These are phyloP conservation scores for Fissipunctia ypsillon DNA, from an alignment of 2,888 invertebrate species.

Conservation along the genomic window DNA sequence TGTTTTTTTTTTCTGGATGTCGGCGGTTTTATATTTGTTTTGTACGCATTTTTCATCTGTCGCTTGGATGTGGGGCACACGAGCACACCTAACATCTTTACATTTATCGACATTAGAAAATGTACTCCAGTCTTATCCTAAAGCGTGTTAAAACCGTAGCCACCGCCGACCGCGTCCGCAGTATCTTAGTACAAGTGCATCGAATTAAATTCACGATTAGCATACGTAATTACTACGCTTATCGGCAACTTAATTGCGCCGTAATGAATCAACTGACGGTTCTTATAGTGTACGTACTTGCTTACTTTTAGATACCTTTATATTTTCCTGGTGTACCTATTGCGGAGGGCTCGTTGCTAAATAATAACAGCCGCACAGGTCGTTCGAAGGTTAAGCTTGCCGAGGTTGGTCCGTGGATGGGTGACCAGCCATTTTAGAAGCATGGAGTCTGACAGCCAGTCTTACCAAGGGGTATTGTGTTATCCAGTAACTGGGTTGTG, in stretches of 20 bases:
- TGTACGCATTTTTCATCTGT: background rate
- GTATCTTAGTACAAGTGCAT: slow-evolving; percentile 77
- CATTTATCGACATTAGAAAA: background rate
- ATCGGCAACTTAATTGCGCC: slow-evolving; percentile 87
- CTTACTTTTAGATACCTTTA: slow-evolving; percentile 31
- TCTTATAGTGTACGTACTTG: slow-evolving; percentile 35
- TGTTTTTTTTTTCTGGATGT: too few relatives aligned
- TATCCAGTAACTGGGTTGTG: background rate
- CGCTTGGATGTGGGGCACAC: background rate
- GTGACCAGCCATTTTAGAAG: background rate
- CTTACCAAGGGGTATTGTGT: background rate
- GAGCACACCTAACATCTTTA: background rate
- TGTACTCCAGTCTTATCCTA: slow-evolving; percentile 7
- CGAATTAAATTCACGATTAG: slow-evolving; percentile 86
- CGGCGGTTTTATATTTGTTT: background rate
- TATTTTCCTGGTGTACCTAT: slow-evolving; percentile 1
- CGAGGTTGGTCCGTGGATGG: background rate
- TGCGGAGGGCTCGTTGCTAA: background rate
- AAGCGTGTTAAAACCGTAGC: slow-evolving; percentile 14
- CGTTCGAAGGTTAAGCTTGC: background rate
- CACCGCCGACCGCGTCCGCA: slow-evolving; percentile 49
- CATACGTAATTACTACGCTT: slow-evolving; percentile 89
- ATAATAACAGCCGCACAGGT: background rate
- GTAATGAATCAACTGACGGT: slow-evolving; percentile 84
- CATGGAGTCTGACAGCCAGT: background rate